A percentile compares a stretch with the other conserved stretches of the same genome.
phyloP scores from a whole-genome alignment of 2,797 vertebrate species.

The Mus caroli region DNA sequence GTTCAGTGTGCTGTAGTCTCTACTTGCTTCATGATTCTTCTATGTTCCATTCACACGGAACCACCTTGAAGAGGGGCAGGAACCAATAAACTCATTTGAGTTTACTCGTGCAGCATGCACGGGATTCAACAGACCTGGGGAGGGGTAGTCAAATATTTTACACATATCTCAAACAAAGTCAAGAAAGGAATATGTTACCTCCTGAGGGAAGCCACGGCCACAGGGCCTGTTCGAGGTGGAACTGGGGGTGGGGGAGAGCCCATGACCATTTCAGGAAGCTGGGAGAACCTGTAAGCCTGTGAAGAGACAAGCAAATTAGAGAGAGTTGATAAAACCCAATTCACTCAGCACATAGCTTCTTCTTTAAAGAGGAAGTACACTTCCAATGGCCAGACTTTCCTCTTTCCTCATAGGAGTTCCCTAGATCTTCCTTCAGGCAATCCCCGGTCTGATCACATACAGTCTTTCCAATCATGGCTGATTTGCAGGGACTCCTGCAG shows the following conservation, averaged over 20 bases:
- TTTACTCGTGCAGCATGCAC: background rate
- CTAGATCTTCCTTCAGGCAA: background rate
- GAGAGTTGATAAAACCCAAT: slow-evolving; percentile 35
- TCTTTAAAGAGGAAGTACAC: background rate
- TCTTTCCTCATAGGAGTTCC: background rate
- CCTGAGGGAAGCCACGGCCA: slow-evolving; percentile 94
- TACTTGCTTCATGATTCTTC: background rate
- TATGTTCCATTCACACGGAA: background rate
- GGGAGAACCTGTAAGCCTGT: slow-evolving; percentile 98
- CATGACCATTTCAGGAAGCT: slow-evolving; percentile 98
- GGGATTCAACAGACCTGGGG: too few species aligned
- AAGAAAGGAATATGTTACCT: slow-evolving; percentile 90
- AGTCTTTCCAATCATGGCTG: background rate
- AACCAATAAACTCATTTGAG: background rate
- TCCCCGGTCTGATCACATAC: background rate
- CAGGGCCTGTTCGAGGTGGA: slow-evolving; percentile 96
- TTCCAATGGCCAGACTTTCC: background rate
- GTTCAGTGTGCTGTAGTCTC: background rate
- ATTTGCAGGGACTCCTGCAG: background rate
- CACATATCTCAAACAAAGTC: slow-evolving; percentile 42
- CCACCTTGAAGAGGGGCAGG: background rate
- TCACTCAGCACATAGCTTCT: background rate
- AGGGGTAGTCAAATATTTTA: background rate
- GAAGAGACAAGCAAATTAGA: slow-evolving; percentile 62
- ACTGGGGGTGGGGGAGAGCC: slow-evolving; percentile 96